Base-by-base conservation (phyloP, 2,797 vertebrate species). In the Melanotaenia maccullochi region DNA sequence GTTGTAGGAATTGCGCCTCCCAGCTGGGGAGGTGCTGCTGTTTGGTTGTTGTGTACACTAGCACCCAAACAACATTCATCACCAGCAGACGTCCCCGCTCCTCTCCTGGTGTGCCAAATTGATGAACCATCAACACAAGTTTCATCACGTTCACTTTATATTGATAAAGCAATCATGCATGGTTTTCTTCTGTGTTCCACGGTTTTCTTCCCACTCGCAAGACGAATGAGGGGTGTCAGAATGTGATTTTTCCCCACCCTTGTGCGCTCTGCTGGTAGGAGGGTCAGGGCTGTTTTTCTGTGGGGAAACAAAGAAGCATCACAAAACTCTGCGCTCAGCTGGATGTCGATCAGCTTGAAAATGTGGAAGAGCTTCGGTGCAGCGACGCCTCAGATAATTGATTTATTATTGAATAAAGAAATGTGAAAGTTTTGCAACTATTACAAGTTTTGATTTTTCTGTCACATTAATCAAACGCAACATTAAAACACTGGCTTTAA, bases 151-250 rank as follows among this genome's bases (percentile, higher is more conserved):
- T 90, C 87, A 85, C 85, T 89, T 87, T 78, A 71, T 93, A 92
- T 92, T 90, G 92, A 90, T 89, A 91, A 92, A 92, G 89, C 90
- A 81, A 92, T 93, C 90, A 88, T 89, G 89, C 88, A 76, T 83
- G 81, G 55, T 76, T 86, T 81, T 89, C 83, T 83, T 83, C 85
- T 79, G 78, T 67, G 81, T 73, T 78, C 88, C 81, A 68, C 73
- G 7, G 44, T 75, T 87, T 73, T 68, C 81, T 40, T 13, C 40
- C 35, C 14, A 25, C 68, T 65, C 79, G 47, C 54, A 84, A 88
- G 90, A 92, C 84, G 78, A 90, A 93, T 90, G 86, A 83, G 76
- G 51, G 58, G 65, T 87, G 90, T 89, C 90, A 89, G 64, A 65
- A 56, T 35, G 35, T 69, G 49, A n/a, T 68, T 74, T 61, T 52